Evolutionary conservation across 2,888 invertebrate genomes (phyloP), one percentile per base, ranked within the genome.

Genomic region (Lepidocyrtoides sp.): DNA sequence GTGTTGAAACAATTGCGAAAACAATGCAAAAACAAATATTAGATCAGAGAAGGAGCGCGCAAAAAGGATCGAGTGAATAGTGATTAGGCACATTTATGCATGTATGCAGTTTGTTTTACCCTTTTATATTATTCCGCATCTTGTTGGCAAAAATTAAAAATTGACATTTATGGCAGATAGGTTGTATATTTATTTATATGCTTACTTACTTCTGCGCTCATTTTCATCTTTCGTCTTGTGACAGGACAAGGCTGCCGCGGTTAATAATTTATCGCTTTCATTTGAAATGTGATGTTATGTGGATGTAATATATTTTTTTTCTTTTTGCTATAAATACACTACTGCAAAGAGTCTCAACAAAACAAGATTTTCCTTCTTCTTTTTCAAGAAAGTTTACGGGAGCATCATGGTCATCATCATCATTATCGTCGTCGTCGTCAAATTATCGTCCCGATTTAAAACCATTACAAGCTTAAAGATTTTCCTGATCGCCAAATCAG

Each of bases 21-120:
- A 86, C 85, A 86, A 86, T 86, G 85, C 54, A 36, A 81, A 88
- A 88, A 88, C 87, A 88, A 88, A 88, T 66, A 88, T 63, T 75
- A n/a, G 44, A 72, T 72, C 44, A 72, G 20, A 17, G 10, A 20
- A 57, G 20, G 17, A 17, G 10, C 26, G 29, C 63, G 63, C 41
- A 82, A 63, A 54, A 54, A n/a, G 32, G 54, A 29, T 63, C 2
- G 29, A 10, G 20, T 57, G 10, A 26, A 29, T n/a, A n/a, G n/a
- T n/a, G n/a, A n/a, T n/a, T n/a, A n/a, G n/a, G n/a, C n/a, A n/a
- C n/a, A n/a, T n/a, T n/a, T n/a, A n/a, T n/a, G n/a, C n/a, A n/a
- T n/a, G n/a, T n/a, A n/a, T n/a, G 29, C 29, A 12, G 41, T 44
- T 20, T n/a, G 66, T 66, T 41, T 41, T 66, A 36, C 44, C 72